A percentile compares a stretch with the other conserved stretches of the same genome.
Conservation (phyloP, 2,888 invertebrate genomes). For the Ormyrus pomaceus region DNA sequence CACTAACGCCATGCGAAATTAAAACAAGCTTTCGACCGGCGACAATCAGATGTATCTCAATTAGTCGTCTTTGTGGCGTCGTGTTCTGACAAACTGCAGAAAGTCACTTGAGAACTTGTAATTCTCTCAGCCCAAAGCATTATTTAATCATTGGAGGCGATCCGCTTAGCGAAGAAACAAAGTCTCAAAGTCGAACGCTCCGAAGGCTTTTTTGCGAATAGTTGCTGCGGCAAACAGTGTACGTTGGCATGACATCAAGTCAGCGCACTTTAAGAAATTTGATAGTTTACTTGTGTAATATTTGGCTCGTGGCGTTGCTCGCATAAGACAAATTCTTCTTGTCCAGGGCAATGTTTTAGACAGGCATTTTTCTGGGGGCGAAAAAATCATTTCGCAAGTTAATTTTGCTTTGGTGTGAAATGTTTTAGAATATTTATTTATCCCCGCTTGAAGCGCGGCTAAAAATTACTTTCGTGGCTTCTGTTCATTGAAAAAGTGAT, state of each 20-base stretch:
- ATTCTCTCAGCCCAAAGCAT: slow-evolving; percentile 14
- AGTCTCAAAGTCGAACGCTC: not conserved
- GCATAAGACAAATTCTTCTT: slow-evolving; percentile 20
- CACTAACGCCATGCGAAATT: no score
- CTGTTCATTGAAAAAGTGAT: no score
- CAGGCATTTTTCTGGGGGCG: not conserved
- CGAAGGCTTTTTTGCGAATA: slow-evolving; percentile 31
- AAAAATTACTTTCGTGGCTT: no score
- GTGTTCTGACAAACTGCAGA: not conserved
- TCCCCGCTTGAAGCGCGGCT: no score
- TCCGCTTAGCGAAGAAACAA: not conserved
- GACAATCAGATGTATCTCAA: not conserved
- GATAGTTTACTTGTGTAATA: slow-evolving; percentile 56
- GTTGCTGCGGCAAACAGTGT: slow-evolving; percentile 17
- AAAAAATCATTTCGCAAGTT: not conserved
- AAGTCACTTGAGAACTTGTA: slow-evolving; percentile 14
- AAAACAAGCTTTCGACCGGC: no score
- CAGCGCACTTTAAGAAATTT: slow-evolving; percentile 28
- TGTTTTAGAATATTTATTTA: no score
- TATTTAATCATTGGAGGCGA: slow-evolving; percentile 13
- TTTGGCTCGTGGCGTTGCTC: slow-evolving; percentile 41
- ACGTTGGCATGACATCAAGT: slow-evolving; percentile 47
- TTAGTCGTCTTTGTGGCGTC: not conserved
- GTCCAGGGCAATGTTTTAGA: slow-evolving; percentile 29
- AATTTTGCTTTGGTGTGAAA: no score